Percentiles rank a stretch among this genome's conserved stretches.
phyloP scores from a whole-genome alignment of 2,888 invertebrate genomes.

The Torymus auratus region DNA sequence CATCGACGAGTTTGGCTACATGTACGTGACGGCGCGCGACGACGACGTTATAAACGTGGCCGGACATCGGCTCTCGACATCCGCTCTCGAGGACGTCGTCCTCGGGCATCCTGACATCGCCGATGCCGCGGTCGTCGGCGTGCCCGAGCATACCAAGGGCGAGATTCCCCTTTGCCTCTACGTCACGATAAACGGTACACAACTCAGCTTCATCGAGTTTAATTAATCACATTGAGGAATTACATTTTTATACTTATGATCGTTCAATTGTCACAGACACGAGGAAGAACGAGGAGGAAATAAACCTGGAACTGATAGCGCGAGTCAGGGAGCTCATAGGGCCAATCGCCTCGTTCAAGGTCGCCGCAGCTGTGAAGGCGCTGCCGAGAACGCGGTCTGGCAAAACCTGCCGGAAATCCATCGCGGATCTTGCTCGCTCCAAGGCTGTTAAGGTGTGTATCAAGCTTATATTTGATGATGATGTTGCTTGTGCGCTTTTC shows the following conservation, averaged over 20 bases:
- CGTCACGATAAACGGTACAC: constrained; percentile 82
- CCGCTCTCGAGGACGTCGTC: constrained; percentile 93
- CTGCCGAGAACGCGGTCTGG: constrained; percentile 94
- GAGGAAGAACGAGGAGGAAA: constrained; percentile 77
- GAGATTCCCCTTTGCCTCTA: constrained; percentile 93
- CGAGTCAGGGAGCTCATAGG: constrained; percentile 85
- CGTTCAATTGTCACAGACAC: constrained; percentile 73
- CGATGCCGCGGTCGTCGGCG: constrained; percentile 93
- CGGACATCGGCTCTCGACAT: constrained; percentile 93
- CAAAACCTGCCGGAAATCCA: constrained; percentile 88
- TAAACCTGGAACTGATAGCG: constrained; percentile 79
- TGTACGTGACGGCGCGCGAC: constrained; percentile 93
- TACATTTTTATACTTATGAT: neutral
- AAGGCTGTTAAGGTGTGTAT: constrained; percentile 84
- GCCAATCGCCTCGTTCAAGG: constrained; percentile 92
- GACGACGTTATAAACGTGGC: constrained; percentile 98
- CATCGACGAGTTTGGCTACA: constrained; percentile 88
- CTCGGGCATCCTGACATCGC: constrained; percentile 90
- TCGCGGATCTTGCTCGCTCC: constrained; percentile 90
- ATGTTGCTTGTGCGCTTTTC: neutral
- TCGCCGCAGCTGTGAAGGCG: constrained; percentile 87
- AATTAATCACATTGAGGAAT: neutral
- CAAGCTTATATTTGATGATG: neutral
- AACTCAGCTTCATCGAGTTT: constrained; percentile 50
- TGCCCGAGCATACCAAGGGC: constrained; percentile 92